Evolutionary conservation across 2,888 invertebrate genomes (phyloP), one percentile per base, ranked within the genome.

Genomic region (Prosapia bicincta): DNA sequence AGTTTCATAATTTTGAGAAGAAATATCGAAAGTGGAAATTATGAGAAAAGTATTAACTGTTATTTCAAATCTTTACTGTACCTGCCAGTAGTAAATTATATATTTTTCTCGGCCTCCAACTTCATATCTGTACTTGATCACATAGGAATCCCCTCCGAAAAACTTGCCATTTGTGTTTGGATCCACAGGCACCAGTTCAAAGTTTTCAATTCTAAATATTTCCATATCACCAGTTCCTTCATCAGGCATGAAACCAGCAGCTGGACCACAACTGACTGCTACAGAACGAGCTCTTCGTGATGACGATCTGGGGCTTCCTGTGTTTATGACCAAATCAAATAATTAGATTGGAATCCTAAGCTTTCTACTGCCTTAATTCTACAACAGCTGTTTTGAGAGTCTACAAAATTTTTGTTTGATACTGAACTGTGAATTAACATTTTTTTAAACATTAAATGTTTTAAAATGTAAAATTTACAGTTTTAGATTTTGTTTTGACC

Each of bases 211-310:
- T 84, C 87, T 83, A 80, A 82, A 87, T 0, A 89, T 83, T 54
- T 86, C 85, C 0, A 88, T 85, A 67, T 85, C 84, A 0, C 93
- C 93, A 23, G 88, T 86, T 0, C 92, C 93, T 79, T 89, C 88
- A 82, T 93, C 93, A 0, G 94, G 93, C 90, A 93, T 92, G 83
- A 91, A 92, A 0, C 91, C 79, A 10, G 84, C 82, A 7, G 91
- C 92, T 0, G 89, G 84, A 0, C 92, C 92, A 25, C 87, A 87
- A 79, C 86, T 87, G 83, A 88, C 88, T 77, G 86, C 86, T 20
- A 87, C 71, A 25, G 76, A 74, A 24, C 76, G 73, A 69, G 25
- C 25, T n/a, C 71, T 74, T 0, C 76, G 66, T 32, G 54, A 54
- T 5, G 54, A 54, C 2, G 3, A 1, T 54, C 54, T 54, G 5